A percentile compares a stretch with the other conserved stretches of the same genome.
These are phyloP conservation scores for Psittacula echo DNA, from an alignment of 2,797 vertebrate genomes.

Conservation along the genomic window DNA sequence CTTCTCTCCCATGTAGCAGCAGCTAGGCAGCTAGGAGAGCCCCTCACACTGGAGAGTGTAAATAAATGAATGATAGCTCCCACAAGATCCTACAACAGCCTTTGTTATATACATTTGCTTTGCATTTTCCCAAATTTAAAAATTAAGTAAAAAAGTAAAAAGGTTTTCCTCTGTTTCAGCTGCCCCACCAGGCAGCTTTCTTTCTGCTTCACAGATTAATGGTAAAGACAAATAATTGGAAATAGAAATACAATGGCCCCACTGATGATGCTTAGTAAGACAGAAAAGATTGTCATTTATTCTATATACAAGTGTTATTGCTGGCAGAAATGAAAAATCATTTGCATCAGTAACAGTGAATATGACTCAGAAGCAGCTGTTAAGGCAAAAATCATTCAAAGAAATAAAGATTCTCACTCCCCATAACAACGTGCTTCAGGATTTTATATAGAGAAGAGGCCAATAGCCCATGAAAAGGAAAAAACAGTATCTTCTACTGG, in stretches of 20 bases:
- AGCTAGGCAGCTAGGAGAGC: not conserved
- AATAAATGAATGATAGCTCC: not conserved
- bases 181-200: not conserved
- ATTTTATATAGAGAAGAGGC: not conserved
- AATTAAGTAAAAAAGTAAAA: not conserved
- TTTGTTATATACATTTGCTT: not conserved
- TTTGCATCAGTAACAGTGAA: not conserved
- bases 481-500: not conserved
- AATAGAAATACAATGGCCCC: not conserved
- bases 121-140: not conserved
- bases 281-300: not conserved
- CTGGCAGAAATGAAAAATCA: slow-evolving; percentile 9
- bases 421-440: not conserved
- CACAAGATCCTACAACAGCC: not conserved
- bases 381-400: not conserved
- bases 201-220: not conserved
- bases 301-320: not conserved
- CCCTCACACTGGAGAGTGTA: not conserved
- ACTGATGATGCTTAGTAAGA: not conserved
- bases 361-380: not conserved
- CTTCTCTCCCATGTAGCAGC: not conserved
- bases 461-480: not conserved
- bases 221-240: not conserved
- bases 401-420: not conserved
- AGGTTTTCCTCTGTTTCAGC: not conserved